Percentiles rank a stretch among this genome's conserved stretches.
Conservation (phyloP, 2,113 vertebrate genomes). For the cat (Felis catus) region DNA sequence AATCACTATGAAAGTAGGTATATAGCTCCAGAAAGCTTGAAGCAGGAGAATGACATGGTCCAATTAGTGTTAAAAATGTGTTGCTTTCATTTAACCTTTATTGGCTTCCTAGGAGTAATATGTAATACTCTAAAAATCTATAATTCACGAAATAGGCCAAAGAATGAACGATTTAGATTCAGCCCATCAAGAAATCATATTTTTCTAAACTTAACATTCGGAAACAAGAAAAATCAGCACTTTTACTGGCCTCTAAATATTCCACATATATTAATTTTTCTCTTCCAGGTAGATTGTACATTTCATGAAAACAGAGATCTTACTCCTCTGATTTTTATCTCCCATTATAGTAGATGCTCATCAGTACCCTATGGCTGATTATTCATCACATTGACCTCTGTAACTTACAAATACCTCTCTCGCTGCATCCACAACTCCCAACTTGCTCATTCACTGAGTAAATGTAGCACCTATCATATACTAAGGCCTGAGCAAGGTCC, state of each 20-base stretch:
- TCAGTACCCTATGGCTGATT: background rate
- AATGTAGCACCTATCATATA: background rate
- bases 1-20: slow-evolving; percentile 22
- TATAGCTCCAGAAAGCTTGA: background rate
- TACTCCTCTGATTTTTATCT: background rate
- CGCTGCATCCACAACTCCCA: background rate
- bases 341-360: background rate
- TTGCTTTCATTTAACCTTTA: slow-evolving; percentile 57
- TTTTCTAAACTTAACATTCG: background rate
- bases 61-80: slow-evolving; percentile 39
- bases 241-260: background rate
- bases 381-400: background rate
- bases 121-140: slow-evolving; percentile 31
- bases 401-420: background rate
- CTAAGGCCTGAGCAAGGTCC: background rate
- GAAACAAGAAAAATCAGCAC: slow-evolving; percentile 35
- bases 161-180: background rate
- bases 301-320: background rate
- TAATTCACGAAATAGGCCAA: slow-evolving; percentile 41
- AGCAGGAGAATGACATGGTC: background rate
- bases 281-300: background rate
- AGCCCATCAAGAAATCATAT: background rate
- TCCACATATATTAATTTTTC: background rate
- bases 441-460: background rate
- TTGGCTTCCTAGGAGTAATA: slow-evolving; percentile 44